Base-by-base conservation (phyloP, 2,888 invertebrate genomes). In the Ptychoptera contaminata region DNA sequence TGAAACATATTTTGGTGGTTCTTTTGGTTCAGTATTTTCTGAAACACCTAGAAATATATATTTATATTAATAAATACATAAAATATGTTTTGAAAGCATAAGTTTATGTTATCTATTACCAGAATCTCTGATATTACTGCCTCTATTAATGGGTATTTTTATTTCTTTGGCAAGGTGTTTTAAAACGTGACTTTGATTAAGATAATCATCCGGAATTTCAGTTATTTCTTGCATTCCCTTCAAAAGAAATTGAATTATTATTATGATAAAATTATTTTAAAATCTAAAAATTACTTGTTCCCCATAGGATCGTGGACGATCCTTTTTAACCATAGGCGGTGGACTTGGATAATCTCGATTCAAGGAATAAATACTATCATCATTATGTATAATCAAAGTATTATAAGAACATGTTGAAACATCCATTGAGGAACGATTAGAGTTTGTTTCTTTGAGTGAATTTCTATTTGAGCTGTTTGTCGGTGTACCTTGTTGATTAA, bases 141-240 rank as follows among this genome's bases (percentile, higher is more conserved):
- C 48, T 29, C 47, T 55, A 42, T 55, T 49, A 2, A 46, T 39
- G 31, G 52, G 65, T 16, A 57, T 61, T 55, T 65, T 66, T 2
- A 54, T 82, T 66, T 86, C 85, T 66, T 84, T 84, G 14, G 86
- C 85, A 48, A 87, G 69, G 63, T 86, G 86, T 62, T 86, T 86
- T 54, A 86, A 63, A 23, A 86, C 83, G 50, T 84, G 84, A 2
- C 84, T 83, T 56, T 86, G 83, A 61, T 77, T 83, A 12, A 86
- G 69, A 57, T 84, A 86, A 65, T 86, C 85, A 56, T 83, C 83
- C 1, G 86, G 85, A 56, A 86, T 85, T 61, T 84, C 85, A 1
- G 81, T 82, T 55, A 86, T 82, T 68, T 85, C 85, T 66, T 79
- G 72, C 48, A 66, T 62, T 12, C 51, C 52, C 32, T 41, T 32